Evolutionary conservation across 2,888 invertebrate genomes (phyloP).

Genomic region (Dynastes grantii): DNA sequence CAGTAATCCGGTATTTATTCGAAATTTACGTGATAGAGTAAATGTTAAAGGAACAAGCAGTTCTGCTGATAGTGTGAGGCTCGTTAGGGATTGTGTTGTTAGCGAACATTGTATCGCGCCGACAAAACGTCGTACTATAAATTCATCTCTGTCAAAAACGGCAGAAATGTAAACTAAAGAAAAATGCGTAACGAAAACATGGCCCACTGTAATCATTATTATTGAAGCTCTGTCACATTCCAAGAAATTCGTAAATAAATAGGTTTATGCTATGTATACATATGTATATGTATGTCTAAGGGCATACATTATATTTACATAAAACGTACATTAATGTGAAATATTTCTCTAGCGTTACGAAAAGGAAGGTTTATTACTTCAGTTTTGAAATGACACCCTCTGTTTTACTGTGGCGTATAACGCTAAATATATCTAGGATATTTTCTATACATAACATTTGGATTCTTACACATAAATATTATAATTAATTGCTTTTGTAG

Average conservation of each 20-base stretch:
- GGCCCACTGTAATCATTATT: slow-evolving; percentile 24
- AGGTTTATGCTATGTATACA: background rate
- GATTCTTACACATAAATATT: too few relatives aligned
- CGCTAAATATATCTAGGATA: too few relatives aligned
- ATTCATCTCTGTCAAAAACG: background rate
- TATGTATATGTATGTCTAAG: background rate
- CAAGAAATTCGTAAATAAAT: background rate
- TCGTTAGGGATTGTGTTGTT: slow-evolving; percentile 5
- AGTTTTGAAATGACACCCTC: too few relatives aligned
- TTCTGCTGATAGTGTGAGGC: slow-evolving; percentile 2
- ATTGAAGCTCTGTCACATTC: slow-evolving; percentile 9
- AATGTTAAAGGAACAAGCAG: slow-evolving; percentile 13
- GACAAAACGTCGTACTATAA: slow-evolving; percentile 4
- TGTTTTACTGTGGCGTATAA: too few relatives aligned
- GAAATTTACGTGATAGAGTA: slow-evolving; percentile 32
- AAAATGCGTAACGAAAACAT: slow-evolving; percentile 27
- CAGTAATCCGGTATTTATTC: slow-evolving; percentile 35
- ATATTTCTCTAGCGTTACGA: background rate
- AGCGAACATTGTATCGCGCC: background rate
- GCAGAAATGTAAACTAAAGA: slow-evolving; percentile 11
- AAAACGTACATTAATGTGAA: slow-evolving; percentile 25
- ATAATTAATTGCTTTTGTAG: too few relatives aligned
- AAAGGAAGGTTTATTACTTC: too few relatives aligned
- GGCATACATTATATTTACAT: slow-evolving; percentile 10
- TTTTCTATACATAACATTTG: too few relatives aligned